Percentiles rank a stretch among this genome's conserved stretches.
These are phyloP conservation scores for Ursus arctos DNA, from an alignment of 2,113 vertebrate genomes.

Conservation along the genomic window DNA sequence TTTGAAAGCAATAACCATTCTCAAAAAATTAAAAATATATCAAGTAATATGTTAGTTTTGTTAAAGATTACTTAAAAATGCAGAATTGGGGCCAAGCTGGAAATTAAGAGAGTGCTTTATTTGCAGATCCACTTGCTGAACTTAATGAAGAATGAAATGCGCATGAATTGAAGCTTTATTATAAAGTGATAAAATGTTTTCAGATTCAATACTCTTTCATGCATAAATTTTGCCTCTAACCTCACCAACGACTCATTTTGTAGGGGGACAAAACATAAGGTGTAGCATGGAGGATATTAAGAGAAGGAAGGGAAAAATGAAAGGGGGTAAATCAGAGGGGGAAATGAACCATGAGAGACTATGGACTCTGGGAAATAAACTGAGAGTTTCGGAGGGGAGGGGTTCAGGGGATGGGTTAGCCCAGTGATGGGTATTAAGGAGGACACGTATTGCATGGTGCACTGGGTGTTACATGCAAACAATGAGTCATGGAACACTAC, in stretches of 20 bases:
- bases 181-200: slow-evolving; percentile 42
- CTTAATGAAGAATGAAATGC: not conserved
- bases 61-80: not conserved
- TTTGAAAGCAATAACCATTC: not conserved
- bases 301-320: no score
- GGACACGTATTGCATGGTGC: no score
- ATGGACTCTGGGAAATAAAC: no score
- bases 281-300: no score
- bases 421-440: no score
- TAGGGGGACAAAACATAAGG: not conserved
- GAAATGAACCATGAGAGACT: no score
- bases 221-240: not conserved
- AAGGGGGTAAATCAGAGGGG: no score
- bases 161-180: not conserved
- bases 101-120: slow-evolving; percentile 10
- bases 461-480: no score
- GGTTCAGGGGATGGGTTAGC: no score
- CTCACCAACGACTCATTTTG: slow-evolving; percentile 2
- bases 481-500: no score
- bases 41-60: not conserved
- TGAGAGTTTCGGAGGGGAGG: no score
- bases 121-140: not conserved
- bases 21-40: not conserved
- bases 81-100: not conserved
- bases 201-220: not conserved